Conservation (phyloP, 2,797 vertebrate genomes). For the Malurus splendens region DNA sequence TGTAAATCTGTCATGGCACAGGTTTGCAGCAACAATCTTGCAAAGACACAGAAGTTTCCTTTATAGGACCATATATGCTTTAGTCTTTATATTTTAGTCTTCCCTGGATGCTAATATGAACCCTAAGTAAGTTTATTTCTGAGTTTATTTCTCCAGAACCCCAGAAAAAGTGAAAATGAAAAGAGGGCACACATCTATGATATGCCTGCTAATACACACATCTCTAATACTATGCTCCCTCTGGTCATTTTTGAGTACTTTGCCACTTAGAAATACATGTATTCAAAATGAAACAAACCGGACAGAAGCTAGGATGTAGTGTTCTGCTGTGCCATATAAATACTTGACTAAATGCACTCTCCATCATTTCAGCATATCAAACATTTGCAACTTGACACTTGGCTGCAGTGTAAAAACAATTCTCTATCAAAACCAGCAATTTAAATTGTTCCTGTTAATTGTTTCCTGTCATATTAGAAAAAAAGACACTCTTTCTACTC, state of each 20-base stretch:
- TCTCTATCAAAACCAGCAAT: not conserved
- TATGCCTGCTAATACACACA: not conserved
- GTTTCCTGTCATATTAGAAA: not conserved
- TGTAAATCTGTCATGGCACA: not conserved
- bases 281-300: not conserved
- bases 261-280: not conserved
- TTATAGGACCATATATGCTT: not conserved
- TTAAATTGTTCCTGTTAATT: not conserved
- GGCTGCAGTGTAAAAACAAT: not conserved
- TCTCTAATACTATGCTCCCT: not conserved
- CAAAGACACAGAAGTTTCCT: not conserved
- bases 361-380: not conserved
- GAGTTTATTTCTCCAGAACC: not conserved
- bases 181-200: not conserved
- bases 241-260: not conserved
- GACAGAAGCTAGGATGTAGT: not conserved
- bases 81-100: conserved; percentile 10
- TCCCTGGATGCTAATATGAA: not conserved
- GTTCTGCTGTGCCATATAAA: not conserved
- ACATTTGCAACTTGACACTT: not conserved
- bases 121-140: not conserved
- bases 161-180: not conserved
- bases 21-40: not conserved
- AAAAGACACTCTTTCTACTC: not conserved
- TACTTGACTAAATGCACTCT: not conserved